Evolutionary conservation across 2,797 vertebrate species (phyloP), one percentile per base, ranked within the genome.

Genomic region (Ambastaia sidthimunki): DNA sequence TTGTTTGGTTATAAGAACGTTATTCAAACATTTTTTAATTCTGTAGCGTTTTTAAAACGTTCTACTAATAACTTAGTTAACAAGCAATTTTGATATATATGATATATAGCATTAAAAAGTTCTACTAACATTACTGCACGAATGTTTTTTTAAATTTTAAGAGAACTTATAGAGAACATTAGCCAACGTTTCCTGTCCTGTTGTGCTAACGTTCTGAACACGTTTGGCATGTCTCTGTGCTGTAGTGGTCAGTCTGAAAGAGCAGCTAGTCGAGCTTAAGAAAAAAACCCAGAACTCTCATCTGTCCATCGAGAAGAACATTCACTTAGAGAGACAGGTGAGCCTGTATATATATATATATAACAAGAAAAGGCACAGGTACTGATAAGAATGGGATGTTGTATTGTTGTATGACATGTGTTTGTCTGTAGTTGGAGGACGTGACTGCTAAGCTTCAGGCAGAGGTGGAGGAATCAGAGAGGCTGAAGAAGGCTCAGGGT

Each of bases 241-340:
- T 67, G 19, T 71, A 99, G 98, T 99, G 86, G 96, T 95, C 87
- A 96, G 92, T 89, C 90, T 99, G 90, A 96, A 94, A 88, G 98
- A 99, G 88, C 97, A 99, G 88, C 93, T 99, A 47, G 96, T 97
- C 82, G 98, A 99, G 89, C 90, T 97, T 82, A 97, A 95, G 89
- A 97, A 93, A 92, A 97, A 91, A 89, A 98, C 95, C 91, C 96
- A 96, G 82, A 96, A 91, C 77, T 97, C 96, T 71, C 97, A 98
- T 76, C 95, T 98, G 85, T 98, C 96, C 71, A 96, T 92, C 68
- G 97, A 98, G 91, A 97, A 96, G 90, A 96, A 96, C 87, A 92
- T 93, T 82, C 95, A 97, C 41, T 94, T 99, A 11, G 96, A 98
- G 91, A 96, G 93, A 95, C 96, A 99, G 93, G 98, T 95, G 87